Evolutionary conservation across 2,113 vertebrate species (phyloP).

Genomic region (Recurvirostra avosetta): DNA sequence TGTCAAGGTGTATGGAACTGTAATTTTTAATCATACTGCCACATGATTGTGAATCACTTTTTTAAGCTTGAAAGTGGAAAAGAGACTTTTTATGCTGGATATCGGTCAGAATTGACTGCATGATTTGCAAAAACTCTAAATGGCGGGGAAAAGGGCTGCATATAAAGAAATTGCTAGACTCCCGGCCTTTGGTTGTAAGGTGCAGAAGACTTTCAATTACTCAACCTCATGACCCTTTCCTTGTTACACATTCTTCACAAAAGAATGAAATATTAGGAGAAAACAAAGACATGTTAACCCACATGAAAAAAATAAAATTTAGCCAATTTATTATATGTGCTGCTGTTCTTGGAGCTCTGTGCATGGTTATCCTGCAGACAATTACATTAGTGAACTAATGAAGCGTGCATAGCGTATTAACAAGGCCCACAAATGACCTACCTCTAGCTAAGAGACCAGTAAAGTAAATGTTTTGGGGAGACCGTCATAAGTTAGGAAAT

Average conservation of each 20-base stretch:
- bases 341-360: constrained; percentile 74
- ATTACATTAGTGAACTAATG: constrained; percentile 23
- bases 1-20: constrained; percentile 71
- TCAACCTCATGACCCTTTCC: constrained; percentile 44
- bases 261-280: constrained; percentile 59
- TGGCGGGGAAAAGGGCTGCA: constrained; percentile 73
- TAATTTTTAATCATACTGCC: constrained; percentile 74
- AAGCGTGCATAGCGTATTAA: constrained; percentile 38
- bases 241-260: constrained; percentile 65
- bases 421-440: constrained; percentile 58
- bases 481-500: constrained; percentile 7
- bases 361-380: constrained; percentile 47
- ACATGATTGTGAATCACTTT: constrained; percentile 72
- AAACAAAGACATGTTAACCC: constrained; percentile 69
- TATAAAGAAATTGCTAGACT: constrained; percentile 62
- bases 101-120: constrained; percentile 69
- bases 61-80: constrained; percentile 62
- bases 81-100: constrained; percentile 70
- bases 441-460: constrained; percentile 61
- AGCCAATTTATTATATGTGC: constrained; percentile 71
- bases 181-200: constrained; percentile 34
- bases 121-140: constrained; percentile 72
- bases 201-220: constrained; percentile 60
- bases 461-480: constrained; percentile 47
- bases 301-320: constrained; percentile 75